A percentile compares a stretch with the other conserved stretches of the same genome.
Evolutionary conservation across 2,797 vertebrate species (phyloP).

Genomic region (Moxostoma hubbsi): DNA sequence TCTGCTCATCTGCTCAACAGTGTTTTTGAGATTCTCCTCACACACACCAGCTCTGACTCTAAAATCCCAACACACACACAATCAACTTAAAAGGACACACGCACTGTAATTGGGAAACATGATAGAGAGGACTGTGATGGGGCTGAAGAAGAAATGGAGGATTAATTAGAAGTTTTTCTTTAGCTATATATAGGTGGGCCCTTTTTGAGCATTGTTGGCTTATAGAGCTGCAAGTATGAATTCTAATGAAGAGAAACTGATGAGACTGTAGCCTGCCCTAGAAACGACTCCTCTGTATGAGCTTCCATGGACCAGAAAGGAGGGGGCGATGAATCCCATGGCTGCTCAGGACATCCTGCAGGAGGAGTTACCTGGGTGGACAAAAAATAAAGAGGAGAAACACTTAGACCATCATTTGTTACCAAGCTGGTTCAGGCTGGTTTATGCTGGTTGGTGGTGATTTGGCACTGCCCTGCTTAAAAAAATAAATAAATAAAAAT

Average conservation of each 20-base stretch:
- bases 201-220: slow-evolving; percentile 57
- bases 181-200: slow-evolving; percentile 68
- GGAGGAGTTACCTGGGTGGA: slow-evolving; percentile 42
- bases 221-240: slow-evolving; percentile 67
- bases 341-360: slow-evolving; percentile 27
- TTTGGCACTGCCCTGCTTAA: neutral
- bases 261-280: slow-evolving; percentile 70
- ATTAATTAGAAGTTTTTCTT: slow-evolving; percentile 76
- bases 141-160: slow-evolving; percentile 63
- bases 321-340: slow-evolving; percentile 28
- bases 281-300: slow-evolving; percentile 70
- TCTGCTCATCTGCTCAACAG: slow-evolving; percentile 54
- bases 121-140: slow-evolving; percentile 51
- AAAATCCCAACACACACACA: slow-evolving; percentile 60
- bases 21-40: slow-evolving; percentile 70
- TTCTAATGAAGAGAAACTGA: slow-evolving; percentile 75
- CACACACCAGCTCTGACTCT: slow-evolving; percentile 54
- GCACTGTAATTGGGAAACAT: slow-evolving; percentile 69
- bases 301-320: slow-evolving; percentile 44
- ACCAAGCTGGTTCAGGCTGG: too few species aligned
- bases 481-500: neutral
- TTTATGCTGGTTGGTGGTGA: neutral
- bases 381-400: slow-evolving; percentile 30
- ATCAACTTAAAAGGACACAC: slow-evolving; percentile 59
- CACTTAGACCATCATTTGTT: too few species aligned